Conservation (phyloP, 2,888 invertebrate species). For the Lathronympha strigana region DNA sequence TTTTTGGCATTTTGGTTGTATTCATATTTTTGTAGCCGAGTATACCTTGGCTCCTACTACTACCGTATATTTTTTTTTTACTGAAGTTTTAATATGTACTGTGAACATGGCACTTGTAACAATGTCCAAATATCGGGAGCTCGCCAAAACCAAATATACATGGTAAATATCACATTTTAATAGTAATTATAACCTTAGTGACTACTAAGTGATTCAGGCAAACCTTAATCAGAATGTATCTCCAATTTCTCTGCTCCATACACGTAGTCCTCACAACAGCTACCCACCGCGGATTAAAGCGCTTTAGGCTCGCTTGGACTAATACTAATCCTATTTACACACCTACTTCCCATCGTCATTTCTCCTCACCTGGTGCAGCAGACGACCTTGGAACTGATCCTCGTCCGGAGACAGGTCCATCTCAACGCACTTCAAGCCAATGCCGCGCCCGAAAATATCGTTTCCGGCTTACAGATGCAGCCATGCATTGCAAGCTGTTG, state of each 20-base stretch:
- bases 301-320: conserved; percentile 41
- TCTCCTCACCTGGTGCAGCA: conserved; percentile 87
- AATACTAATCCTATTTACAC: conserved; percentile 41
- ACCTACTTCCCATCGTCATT: conserved; percentile 32
- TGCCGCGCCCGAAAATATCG: conserved; percentile 57
- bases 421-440: conserved; percentile 50
- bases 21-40: too few species aligned
- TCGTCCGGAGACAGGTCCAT: conserved; percentile 91
- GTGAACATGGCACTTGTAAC: too few species aligned
- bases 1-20: too few species aligned
- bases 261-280: conserved; percentile 19
- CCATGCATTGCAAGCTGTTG: conserved; percentile 64
- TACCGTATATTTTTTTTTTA: too few species aligned
- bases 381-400: conserved; percentile 90
- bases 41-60: too few species aligned
- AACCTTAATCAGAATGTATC: conserved; percentile 30
- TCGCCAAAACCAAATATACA: background rate
- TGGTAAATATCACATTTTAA: background rate
- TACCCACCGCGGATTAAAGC: conserved; percentile 25
- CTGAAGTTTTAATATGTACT: too few species aligned
- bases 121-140: too few species aligned
- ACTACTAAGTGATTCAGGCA: background rate
- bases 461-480: conserved; percentile 64
- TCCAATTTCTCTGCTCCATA: conserved; percentile 30
- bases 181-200: background rate